These are phyloP conservation scores for Pygocentrus nattereri DNA, from an alignment of 2,797 vertebrate species.

Conservation along the genomic window DNA sequence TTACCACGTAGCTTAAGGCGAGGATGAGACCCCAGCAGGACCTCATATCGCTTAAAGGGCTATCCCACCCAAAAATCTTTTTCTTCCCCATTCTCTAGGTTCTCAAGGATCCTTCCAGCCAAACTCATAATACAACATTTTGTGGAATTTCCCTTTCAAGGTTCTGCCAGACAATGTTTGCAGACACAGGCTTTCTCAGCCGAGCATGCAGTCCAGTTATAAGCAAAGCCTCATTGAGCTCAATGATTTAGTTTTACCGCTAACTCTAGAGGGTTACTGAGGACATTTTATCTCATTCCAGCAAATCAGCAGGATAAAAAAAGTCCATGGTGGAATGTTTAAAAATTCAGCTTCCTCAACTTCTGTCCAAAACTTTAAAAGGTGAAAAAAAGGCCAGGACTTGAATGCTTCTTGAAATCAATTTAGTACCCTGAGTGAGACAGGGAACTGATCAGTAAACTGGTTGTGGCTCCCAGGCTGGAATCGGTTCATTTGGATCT, in stretches of 20 bases:
- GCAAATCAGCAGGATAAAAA: slow-evolving; percentile 24
- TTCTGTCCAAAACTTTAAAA: slow-evolving; percentile 25
- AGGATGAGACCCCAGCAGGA: slow-evolving; percentile 62
- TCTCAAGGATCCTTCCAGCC: not conserved
- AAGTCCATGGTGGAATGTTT: slow-evolving; percentile 21
- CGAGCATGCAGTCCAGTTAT: slow-evolving; percentile 33
- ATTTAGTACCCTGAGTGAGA: not conserved
- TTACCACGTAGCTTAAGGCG: slow-evolving; percentile 16
- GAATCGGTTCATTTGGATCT: slow-evolving; percentile 14
- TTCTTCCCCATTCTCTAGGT: not conserved
- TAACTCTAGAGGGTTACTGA: slow-evolving; percentile 27
- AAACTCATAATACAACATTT: not conserved
- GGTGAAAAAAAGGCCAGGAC: not conserved
- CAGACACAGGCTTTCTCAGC: slow-evolving; percentile 21
- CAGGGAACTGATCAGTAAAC: slow-evolving; percentile 40
- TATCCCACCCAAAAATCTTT: not conserved
- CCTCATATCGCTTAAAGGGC: slow-evolving; percentile 46
- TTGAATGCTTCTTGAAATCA: slow-evolving; percentile 19
- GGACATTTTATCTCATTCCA: slow-evolving; percentile 41
- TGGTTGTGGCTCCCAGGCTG: slow-evolving; percentile 11
- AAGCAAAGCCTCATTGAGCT: slow-evolving; percentile 42
- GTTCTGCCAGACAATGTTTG: not conserved
- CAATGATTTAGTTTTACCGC: slow-evolving; percentile 27
- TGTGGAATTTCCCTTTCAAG: not conserved
- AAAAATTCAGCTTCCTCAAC: slow-evolving; percentile 31